phyloP scores from a whole-genome alignment of 1,140 invertebrate genomes.

The Calephelis virginiensis region DNA sequence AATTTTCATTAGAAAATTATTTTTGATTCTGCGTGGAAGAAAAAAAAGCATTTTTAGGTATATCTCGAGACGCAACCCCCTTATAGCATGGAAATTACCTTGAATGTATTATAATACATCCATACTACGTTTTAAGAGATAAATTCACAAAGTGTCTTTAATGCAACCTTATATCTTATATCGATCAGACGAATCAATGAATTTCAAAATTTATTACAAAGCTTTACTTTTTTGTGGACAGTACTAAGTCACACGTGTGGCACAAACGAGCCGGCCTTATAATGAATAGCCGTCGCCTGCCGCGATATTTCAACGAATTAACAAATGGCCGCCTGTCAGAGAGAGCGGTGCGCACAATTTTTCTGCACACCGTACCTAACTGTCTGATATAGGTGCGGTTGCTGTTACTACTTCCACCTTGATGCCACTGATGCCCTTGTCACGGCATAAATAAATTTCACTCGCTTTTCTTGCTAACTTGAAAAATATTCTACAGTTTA shows the following conservation, averaged over 20 bases:
- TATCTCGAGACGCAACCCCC: no score
- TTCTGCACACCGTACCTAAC: constrained; percentile 67
- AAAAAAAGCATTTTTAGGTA: no score
- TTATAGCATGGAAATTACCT: no score
- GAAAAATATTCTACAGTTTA: background rate
- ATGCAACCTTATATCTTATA: no score
- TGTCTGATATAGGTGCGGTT: constrained; percentile 67
- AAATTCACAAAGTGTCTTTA: no score
- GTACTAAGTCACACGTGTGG: constrained; percentile 62
- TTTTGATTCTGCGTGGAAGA: no score
- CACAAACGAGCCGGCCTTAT: constrained; percentile 66
- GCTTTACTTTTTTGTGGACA: constrained; percentile 33
- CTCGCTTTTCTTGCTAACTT: background rate
- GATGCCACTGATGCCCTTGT: constrained; percentile 6
- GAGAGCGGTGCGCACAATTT: constrained; percentile 61
- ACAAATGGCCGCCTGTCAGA: constrained; percentile 69
- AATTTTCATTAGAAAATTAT: no score
- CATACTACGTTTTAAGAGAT: no score
- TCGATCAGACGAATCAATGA: background rate
- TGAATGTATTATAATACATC: no score
- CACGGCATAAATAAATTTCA: background rate
- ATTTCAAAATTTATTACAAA: background rate
- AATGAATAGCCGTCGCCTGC: constrained; percentile 69
- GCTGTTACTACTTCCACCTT: constrained; percentile 26
- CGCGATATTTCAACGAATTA: constrained; percentile 74